Evolutionary conservation across 2,888 invertebrate genomes (phyloP).

Genomic region (Notodonta dromedarius): DNA sequence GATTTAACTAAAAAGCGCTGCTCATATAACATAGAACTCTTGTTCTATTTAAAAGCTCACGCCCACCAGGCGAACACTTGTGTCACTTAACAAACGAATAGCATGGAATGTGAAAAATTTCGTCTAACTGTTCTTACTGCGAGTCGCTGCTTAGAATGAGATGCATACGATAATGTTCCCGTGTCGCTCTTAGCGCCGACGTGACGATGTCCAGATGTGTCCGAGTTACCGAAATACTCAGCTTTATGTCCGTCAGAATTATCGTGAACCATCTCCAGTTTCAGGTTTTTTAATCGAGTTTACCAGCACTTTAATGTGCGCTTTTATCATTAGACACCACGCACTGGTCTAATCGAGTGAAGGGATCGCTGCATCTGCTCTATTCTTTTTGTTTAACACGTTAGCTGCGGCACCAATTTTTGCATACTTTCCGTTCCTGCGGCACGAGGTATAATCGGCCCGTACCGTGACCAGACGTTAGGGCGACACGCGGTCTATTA

Average conservation of each 20-base stretch:
- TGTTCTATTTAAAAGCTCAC: constrained; percentile 42
- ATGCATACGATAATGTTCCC: constrained; percentile 51
- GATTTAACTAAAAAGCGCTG: constrained; percentile 7
- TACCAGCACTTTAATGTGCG: constrained; percentile 23
- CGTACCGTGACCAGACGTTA: too few relatives aligned
- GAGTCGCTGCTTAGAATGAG: constrained; percentile 43
- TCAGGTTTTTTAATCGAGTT: constrained; percentile 43
- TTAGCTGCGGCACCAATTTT: too few relatives aligned
- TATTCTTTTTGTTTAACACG: constrained; percentile 13
- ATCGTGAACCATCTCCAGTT: constrained; percentile 39
- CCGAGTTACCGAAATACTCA: constrained; percentile 33
- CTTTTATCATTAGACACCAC: constrained; percentile 29
- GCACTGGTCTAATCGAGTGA: constrained; percentile 27
- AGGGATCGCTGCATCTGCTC: constrained; percentile 21
- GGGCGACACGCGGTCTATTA: too few relatives aligned
- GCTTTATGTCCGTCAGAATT: constrained; percentile 29
- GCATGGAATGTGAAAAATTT: constrained; percentile 69
- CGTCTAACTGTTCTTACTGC: constrained; percentile 64
- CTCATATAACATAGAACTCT: constrained; percentile 11
- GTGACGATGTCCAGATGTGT: constrained; percentile 36
- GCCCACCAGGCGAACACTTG: constrained; percentile 49
- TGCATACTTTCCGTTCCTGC: too few relatives aligned
- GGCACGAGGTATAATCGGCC: too few relatives aligned
- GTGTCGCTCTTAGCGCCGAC: constrained; percentile 38
- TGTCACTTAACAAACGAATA: constrained; percentile 51